Evolutionary conservation across 2,888 invertebrate genomes (phyloP).

Genomic region (Scaptomyza cyrtandrae): DNA sequence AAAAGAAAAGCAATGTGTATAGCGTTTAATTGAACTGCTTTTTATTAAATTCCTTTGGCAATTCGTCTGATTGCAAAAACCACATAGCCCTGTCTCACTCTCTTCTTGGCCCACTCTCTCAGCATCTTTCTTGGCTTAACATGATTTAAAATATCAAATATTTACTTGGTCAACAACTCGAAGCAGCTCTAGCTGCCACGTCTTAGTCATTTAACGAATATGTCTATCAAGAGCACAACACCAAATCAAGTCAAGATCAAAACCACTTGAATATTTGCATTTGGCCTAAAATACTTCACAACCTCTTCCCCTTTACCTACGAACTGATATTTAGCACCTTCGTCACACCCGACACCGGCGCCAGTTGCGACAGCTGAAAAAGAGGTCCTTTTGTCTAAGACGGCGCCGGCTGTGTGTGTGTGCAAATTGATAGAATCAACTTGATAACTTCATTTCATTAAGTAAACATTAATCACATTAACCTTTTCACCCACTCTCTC

Average conservation of each 20-base stretch:
- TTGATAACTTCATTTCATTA: conserved; percentile 80
- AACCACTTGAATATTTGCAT: conserved; percentile 52
- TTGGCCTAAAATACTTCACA: conserved; percentile 11
- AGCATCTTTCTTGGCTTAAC: neutral
- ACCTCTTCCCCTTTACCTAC: neutral
- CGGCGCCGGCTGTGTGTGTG: conserved; percentile 43
- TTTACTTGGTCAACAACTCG: conserved; percentile 51
- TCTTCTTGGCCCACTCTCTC: too few relatives aligned
- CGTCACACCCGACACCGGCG: conserved; percentile 53
- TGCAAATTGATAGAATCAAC: conserved; percentile 79
- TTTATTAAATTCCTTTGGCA: conserved; percentile 67
- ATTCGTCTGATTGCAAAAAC: conserved; percentile 64
- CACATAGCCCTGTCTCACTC: conserved; percentile 31
- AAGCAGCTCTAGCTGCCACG: conserved; percentile 33
- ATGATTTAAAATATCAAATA: conserved; percentile 54
- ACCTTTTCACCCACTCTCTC: conserved; percentile 55
- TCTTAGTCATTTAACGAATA: conserved; percentile 68
- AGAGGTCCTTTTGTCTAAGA: conserved; percentile 57
- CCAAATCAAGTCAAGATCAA: conserved; percentile 25
- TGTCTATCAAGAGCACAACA: conserved; percentile 40
- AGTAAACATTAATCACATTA: conserved; percentile 80
- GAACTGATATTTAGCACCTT: conserved; percentile 51
- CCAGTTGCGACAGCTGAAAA: conserved; percentile 54
- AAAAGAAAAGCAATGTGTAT: conserved; percentile 43
- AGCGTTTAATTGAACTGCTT: conserved; percentile 75